Conservation (phyloP, 2,888 invertebrate species). For the Lysandra coridon region DNA sequence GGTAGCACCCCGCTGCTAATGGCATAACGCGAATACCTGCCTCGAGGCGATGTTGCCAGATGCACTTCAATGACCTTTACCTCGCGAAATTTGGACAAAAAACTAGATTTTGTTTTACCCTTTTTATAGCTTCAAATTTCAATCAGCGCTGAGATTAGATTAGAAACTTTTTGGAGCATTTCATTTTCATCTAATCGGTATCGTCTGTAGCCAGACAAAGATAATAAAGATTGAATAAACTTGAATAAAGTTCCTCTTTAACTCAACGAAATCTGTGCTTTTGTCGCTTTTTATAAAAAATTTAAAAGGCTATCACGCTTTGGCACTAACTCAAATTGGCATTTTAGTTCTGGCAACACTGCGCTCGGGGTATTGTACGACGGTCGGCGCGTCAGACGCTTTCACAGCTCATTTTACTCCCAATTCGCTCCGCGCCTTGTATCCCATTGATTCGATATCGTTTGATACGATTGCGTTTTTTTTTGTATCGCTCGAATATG, state of each 20-base stretch:
- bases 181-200: too few species aligned
- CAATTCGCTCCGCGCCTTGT: neutral
- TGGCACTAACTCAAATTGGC: neutral
- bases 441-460: slow-evolving; percentile 11
- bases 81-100: neutral
- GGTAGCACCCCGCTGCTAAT: slow-evolving; percentile 63
- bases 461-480: slow-evolving; percentile 1
- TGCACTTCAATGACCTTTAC: slow-evolving; percentile 3
- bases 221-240: too few species aligned
- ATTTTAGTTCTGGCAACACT: neutral
- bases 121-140: neutral
- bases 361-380: neutral
- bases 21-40: slow-evolving; percentile 40
- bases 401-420: slow-evolving; percentile 11
- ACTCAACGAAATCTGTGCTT: neutral
- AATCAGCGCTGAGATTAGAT: neutral
- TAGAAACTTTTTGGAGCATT: neutral
- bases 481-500: slow-evolving; percentile 18
- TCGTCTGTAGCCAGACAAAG: neutral
- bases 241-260: neutral
- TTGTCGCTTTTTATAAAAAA: neutral
- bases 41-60: neutral
- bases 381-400: neutral
- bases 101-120: neutral
- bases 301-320: neutral